These are phyloP conservation scores for Cebidichthys violaceus DNA, from an alignment of 2,113 vertebrate species.

Conservation along the genomic window DNA sequence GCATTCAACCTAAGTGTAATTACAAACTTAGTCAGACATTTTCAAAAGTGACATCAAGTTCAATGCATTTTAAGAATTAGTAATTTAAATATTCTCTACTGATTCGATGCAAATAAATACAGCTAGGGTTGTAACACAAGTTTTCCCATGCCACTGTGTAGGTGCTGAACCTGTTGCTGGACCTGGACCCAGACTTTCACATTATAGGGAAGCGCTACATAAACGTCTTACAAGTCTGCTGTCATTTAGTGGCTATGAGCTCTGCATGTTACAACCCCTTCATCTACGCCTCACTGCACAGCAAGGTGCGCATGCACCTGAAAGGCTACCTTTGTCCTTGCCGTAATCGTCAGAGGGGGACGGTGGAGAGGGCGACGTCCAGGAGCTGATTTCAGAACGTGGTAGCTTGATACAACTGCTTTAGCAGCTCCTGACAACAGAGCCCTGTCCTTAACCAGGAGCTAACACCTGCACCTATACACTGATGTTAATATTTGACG, in stretches of 20 bases:
- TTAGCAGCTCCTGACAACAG: constrained; percentile 32
- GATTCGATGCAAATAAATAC: neutral
- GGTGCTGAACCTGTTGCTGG: constrained; percentile 84
- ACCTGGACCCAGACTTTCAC: constrained; percentile 83
- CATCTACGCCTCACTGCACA: constrained; percentile 87
- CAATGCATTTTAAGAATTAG: neutral
- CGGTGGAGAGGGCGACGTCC: constrained; percentile 23
- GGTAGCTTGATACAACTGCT: constrained; percentile 36
- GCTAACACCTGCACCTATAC: neutral
- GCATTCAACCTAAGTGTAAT: neutral
- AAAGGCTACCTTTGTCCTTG: constrained; percentile 76
- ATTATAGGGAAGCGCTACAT: constrained; percentile 84
- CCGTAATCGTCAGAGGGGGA: constrained; percentile 9
- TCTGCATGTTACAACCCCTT: constrained; percentile 88
- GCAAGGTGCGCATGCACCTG: constrained; percentile 83
- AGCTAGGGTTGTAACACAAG: neutral
- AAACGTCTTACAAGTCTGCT: constrained; percentile 84
- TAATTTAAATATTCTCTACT: neutral
- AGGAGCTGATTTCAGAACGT: constrained; percentile 47
- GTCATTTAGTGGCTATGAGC: constrained; percentile 86
- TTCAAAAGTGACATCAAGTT: neutral
- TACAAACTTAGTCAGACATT: neutral
- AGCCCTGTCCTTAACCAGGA: neutral
- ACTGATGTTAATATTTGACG: constrained; percentile 14
- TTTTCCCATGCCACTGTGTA: constrained; percentile 58